Base-by-base conservation (phyloP, 2,888 invertebrate genomes). In the Lasius platythorax region DNA sequence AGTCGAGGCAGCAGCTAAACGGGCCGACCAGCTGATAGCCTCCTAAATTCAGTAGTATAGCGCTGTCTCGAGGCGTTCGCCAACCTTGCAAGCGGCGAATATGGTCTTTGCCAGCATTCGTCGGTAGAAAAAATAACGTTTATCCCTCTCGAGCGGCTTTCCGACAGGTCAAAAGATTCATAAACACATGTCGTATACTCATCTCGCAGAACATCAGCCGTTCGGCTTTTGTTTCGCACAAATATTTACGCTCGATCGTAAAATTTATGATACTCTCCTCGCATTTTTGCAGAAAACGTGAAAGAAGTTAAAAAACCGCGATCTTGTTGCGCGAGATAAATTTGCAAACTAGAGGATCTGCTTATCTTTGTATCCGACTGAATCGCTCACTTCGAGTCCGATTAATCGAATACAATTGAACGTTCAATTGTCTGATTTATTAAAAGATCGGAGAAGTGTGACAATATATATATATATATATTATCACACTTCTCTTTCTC, bases 81-180 rank as follows among this genome's bases (percentile, higher is more conserved):
- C 63, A 72, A 30, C 30, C 30, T 67, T 72, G 58, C 84, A 33
- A 12, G n/a, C 67, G 33, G 9, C 79, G 75, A 53, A 73, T 67
- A 75, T 61, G 82, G 68, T 43, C 66, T 82, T 84, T 23, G 64
- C 70, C 53, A 33, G 46, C 76, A 64, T 66, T 82, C 70, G 58
- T 33, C 79, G 53, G 30, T 43, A 40, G 58, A 63, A 76, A 66
- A 50, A 76, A 50, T 76, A 33, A 63, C 63, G 23, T 64, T 63
- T 46, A 33, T 37, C 5, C 23, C 64, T 63, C 23, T 11, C 23
- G 30, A 30, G 46, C 9, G 23, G 11, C 18, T 50, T 76, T 23
- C 33, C 46, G n/a, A 9, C 50, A 23, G 23, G 40, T 58, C 56
- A 40, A 74, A 30, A 61, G 23, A 66, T 64, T 64, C 46, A 50